phyloP scores from a whole-genome alignment of 2,888 invertebrate species.

The Ennomos quercinarius region DNA sequence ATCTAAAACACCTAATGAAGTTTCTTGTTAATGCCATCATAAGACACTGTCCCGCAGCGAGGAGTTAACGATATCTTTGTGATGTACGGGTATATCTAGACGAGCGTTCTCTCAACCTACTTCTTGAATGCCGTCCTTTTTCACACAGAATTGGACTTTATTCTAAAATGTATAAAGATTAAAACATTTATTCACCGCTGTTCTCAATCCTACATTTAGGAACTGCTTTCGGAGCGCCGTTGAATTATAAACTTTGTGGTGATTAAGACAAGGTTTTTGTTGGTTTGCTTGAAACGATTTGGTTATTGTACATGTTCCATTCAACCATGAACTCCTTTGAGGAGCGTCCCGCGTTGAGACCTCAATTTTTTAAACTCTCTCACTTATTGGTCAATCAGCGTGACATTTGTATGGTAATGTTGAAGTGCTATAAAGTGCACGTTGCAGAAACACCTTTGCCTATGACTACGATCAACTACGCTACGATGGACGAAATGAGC shows the following conservation, averaged over 20 bases:
- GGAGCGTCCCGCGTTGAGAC: conserved; percentile 82
- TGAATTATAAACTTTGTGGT: conserved; percentile 64
- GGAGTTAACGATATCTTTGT: conserved; percentile 76
- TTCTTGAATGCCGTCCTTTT: conserved; percentile 73
- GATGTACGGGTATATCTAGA: conserved; percentile 78
- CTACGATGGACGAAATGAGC: conserved; percentile 5
- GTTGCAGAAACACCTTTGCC: conserved; percentile 55
- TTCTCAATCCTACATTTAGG: conserved; percentile 81
- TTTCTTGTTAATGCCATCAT: conserved; percentile 10
- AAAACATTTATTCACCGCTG: conserved; percentile 64
- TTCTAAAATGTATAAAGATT: conserved; percentile 63
- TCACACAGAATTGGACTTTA: conserved; percentile 71
- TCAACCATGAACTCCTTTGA: conserved; percentile 85
- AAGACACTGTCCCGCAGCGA: conserved; percentile 49
- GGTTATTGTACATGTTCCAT: conserved; percentile 78
- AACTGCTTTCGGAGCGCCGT: conserved; percentile 61
- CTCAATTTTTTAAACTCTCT: conserved; percentile 83
- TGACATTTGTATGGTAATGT: conserved; percentile 76
- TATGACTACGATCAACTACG: conserved; percentile 12
- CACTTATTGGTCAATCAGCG: conserved; percentile 81
- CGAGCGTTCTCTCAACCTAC: conserved; percentile 83
- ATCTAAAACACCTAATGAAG: conserved; percentile 35
- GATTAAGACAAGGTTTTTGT: conserved; percentile 54
- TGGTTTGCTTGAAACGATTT: conserved; percentile 47
- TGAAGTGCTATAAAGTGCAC: conserved; percentile 59